phyloP scores from a whole-genome alignment of 2,888 invertebrate species.

The Idaea straminata region DNA sequence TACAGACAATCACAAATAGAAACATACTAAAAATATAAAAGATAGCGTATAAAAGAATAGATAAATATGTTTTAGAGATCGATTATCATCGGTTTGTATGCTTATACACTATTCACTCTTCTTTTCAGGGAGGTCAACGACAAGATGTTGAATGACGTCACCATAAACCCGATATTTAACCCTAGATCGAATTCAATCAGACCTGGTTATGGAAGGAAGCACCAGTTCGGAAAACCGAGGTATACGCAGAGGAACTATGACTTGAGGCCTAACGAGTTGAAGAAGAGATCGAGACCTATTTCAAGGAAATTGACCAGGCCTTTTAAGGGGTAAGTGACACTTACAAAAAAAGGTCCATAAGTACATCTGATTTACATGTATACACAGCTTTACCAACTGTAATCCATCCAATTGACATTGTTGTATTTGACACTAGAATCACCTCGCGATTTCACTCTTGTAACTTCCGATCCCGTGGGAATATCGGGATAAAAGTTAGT shows the following conservation, averaged over 20 bases:
- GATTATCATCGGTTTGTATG: not conserved
- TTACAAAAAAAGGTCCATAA: too few species aligned
- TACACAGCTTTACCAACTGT: not conserved
- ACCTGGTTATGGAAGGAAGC: constrained; percentile 34
- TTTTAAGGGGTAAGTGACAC: constrained; percentile 63
- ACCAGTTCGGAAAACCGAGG: constrained; percentile 30
- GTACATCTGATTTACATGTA: not conserved
- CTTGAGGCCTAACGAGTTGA: constrained; percentile 53
- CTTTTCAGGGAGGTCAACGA: constrained; percentile 56
- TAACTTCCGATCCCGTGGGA: too few species aligned
- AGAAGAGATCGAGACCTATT: constrained; percentile 50
- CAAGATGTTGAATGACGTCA: constrained; percentile 59
- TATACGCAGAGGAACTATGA: constrained; percentile 36
- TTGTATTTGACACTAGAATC: too few species aligned
- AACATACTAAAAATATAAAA: too few species aligned
- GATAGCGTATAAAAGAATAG: too few species aligned
- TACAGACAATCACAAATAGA: too few species aligned
- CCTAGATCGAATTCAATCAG: constrained; percentile 55
- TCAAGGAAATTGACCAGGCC: constrained; percentile 60
- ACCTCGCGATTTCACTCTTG: too few species aligned
- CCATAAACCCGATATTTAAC: constrained; percentile 50
- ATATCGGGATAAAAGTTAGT: too few species aligned
- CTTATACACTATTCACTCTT: not conserved
- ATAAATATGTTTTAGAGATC: too few species aligned
- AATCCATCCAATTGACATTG: too few species aligned